Conservation (phyloP, 2,888 invertebrate genomes). For the Lissonota sp. region DNA sequence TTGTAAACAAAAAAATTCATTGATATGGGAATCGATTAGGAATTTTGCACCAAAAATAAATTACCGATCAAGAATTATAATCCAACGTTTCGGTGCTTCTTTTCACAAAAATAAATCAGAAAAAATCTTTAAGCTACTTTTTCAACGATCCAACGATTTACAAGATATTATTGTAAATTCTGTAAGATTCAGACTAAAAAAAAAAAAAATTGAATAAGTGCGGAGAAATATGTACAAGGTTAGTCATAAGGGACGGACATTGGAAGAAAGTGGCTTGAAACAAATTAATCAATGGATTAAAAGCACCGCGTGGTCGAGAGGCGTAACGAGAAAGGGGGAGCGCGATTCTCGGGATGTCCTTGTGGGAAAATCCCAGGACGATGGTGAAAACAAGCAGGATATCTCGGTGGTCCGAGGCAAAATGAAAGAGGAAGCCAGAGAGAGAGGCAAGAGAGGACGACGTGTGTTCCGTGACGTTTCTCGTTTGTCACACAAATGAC, state of each 20-base stretch:
- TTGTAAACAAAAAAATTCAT: not conserved
- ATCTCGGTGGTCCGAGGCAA: conserved; percentile 42
- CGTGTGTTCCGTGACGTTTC: conserved; percentile 60
- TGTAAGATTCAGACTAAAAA: too few species aligned
- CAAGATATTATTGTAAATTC: too few species aligned
- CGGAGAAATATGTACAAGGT: not conserved
- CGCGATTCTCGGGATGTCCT: conserved; percentile 40
- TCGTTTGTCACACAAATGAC: conserved; percentile 81
- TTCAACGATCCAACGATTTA: too few species aligned
- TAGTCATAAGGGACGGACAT: conserved; percentile 64
- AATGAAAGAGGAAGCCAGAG: conserved; percentile 36
- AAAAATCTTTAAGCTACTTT: too few species aligned
- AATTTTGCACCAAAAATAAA: not conserved
- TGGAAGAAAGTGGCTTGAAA: conserved; percentile 52
- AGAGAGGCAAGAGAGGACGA: conserved; percentile 36
- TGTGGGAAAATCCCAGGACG: conserved; percentile 36
- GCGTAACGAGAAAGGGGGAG: conserved; percentile 36
- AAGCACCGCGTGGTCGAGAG: conserved; percentile 35
- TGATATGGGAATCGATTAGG: not conserved
- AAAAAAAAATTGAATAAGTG: too few species aligned
- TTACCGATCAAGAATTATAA: too few species aligned
- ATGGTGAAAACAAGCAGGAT: conserved; percentile 51
- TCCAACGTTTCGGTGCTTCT: too few species aligned
- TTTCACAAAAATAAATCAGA: too few species aligned
- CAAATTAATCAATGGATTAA: conserved; percentile 69